Evolutionary conservation across 2,888 invertebrate genomes (phyloP).

Genomic region (Ashinkailepas kermadecensis): DNA sequence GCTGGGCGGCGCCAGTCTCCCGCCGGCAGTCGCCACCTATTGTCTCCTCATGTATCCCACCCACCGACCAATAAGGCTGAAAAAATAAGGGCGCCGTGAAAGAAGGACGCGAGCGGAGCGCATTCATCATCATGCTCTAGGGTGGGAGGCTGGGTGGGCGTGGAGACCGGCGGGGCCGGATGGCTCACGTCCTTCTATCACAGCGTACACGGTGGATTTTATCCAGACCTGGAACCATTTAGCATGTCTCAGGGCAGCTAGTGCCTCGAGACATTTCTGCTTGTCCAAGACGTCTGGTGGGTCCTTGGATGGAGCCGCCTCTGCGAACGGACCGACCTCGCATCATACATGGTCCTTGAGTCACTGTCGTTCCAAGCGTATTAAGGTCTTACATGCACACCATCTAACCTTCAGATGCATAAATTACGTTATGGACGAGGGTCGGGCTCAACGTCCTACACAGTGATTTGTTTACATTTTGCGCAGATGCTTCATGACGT

Average conservation of each 20-base stretch:
- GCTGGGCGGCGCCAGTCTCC: conserved; percentile 12
- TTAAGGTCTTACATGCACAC: background rate
- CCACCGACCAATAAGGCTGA: conserved; percentile 4
- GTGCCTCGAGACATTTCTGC: conserved; percentile 99
- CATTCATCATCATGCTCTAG: too few relatives aligned
- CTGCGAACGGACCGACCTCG: conserved; percentile 27
- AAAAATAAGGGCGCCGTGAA: conserved; percentile 28
- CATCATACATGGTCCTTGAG: conserved; percentile 16
- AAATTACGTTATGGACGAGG: conserved; percentile 17
- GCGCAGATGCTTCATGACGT: too few relatives aligned
- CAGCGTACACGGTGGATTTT: background rate
- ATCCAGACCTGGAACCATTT: conserved; percentile 99
- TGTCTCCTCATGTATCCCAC: background rate
- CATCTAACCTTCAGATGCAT: background rate
- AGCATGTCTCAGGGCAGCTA: conserved; percentile 99
- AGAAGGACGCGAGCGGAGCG: conserved; percentile 25
- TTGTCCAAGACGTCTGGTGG: conserved; percentile 91
- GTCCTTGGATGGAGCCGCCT: conserved; percentile 48
- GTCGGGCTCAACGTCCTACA: background rate
- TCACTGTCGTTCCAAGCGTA: conserved; percentile 10
- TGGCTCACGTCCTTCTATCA: conserved; percentile 33
- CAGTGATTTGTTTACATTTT: too few relatives aligned
- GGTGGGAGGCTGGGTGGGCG: too few relatives aligned
- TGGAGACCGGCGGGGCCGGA: background rate
- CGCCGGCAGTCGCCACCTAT: conserved; percentile 18